phyloP scores from a whole-genome alignment of 1,140 invertebrate genomes.

The Dolichoris vasculosae region DNA sequence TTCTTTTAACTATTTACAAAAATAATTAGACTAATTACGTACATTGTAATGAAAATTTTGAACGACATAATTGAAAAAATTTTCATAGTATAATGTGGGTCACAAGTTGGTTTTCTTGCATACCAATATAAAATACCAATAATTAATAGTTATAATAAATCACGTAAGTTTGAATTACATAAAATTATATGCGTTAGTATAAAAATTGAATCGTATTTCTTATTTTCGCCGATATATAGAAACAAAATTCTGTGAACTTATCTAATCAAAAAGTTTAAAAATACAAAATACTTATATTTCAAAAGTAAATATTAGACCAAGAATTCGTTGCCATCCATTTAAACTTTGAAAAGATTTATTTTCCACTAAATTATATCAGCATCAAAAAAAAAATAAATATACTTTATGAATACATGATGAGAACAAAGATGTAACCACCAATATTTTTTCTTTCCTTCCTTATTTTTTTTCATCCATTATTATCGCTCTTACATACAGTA shows the following conservation, averaged over 20 bases:
- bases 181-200: background rate
- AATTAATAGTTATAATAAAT: too few species aligned
- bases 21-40: background rate
- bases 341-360: background rate
- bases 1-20: too few species aligned
- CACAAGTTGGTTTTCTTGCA: too few species aligned
- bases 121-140: too few species aligned
- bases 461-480: background rate
- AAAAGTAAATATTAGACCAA: background rate
- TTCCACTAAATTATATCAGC: background rate
- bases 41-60: background rate
- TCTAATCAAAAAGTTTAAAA: background rate
- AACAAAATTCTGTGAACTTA: background rate
- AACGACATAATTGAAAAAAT: background rate
- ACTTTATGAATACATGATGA: background rate
- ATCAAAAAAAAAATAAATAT: conserved; percentile 1
- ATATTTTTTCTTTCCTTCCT: background rate
- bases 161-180: too few species aligned
- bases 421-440: background rate
- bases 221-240: background rate
- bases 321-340: background rate
- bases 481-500: background rate
- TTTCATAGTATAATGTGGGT: background rate
- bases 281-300: background rate
- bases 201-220: background rate